These are phyloP conservation scores for Manis crassicaudata DNA, from an alignment of 2,797 vertebrate species.

Conservation along the genomic window DNA sequence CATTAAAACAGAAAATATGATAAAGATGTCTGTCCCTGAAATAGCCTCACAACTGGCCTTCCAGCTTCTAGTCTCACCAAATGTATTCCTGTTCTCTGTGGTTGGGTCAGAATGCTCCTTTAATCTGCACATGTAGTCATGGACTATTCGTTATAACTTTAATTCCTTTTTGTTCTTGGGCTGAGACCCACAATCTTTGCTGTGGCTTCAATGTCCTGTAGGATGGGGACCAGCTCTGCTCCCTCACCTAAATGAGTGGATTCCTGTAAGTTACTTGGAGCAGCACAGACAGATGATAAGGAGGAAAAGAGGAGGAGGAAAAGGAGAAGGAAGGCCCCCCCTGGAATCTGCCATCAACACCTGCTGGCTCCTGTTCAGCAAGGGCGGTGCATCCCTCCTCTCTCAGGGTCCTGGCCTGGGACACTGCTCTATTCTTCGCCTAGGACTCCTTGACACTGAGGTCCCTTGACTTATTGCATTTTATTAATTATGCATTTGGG, in stretches of 20 bases:
- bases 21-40: background rate
- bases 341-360: background rate
- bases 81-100: background rate
- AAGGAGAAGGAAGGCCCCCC: background rate
- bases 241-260: background rate
- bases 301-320: too few relatives aligned
- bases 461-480: background rate
- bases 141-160: background rate
- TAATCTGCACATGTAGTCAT: too few relatives aligned
- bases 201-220: background rate
- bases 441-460: background rate
- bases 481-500: background rate
- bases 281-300: background rate
- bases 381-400: rapidly evolving
- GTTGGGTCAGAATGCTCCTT: background rate
- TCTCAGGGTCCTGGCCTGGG: background rate
- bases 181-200: background rate
- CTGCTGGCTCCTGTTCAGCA: background rate
- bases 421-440: background rate
- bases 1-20: background rate
- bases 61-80: background rate
- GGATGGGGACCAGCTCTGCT: background rate
- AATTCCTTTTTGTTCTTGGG: background rate
- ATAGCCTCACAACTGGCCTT: too few relatives aligned
- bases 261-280: background rate